Evolutionary conservation across 2,113 vertebrate species (phyloP), one percentile per base, ranked within the genome.

Genomic region (Harpagus bidentatus): DNA sequence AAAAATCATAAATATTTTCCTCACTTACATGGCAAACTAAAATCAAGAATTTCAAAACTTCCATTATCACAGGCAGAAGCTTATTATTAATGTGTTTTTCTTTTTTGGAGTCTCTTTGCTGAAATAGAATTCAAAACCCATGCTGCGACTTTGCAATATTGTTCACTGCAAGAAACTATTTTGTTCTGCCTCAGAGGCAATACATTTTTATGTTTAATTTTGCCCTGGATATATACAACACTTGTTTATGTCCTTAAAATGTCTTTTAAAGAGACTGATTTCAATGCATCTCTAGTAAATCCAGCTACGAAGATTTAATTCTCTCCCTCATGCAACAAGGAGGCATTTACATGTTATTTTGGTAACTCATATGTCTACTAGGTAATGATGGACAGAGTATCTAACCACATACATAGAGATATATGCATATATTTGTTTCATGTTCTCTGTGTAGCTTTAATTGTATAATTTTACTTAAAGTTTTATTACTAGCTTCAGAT

Each of bases 131-230:
- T 97, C 94, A 97, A 97, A 90, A 77, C 87, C 82, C 98, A 98
- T 61, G 97, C 98, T 98, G 98, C 0, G 96, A 90, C 76, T 91
- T 70, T 93, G 90, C 96, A 98, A 94, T 98, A 97, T 96, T 97
- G 96, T 94, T 98, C 97, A 96, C 97, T 96, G 97, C 91, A 95
- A 98, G 97, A 97, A 97, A 96, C 45, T 69, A 93, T 95, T 97
- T 95, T 95, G 86, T 97, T 98, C 96, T 97, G 96, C 95, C 98
- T 97, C 94, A 95, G 69, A 98, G 88, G 96, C 97, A 96, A 92
- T 97, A 95, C 90, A 97, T 98, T 98, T 98, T 97, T 97, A 95
- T 97, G 97, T 97, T 97, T 98, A 97, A 98, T 97, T 98, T 98
- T 98, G 97, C 94, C 90, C 96, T 96, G 86, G 87, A 79, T 98